Evolutionary conservation across 2,797 vertebrate genomes (phyloP).

Genomic region (Hippopotamyrus pictus): DNA sequence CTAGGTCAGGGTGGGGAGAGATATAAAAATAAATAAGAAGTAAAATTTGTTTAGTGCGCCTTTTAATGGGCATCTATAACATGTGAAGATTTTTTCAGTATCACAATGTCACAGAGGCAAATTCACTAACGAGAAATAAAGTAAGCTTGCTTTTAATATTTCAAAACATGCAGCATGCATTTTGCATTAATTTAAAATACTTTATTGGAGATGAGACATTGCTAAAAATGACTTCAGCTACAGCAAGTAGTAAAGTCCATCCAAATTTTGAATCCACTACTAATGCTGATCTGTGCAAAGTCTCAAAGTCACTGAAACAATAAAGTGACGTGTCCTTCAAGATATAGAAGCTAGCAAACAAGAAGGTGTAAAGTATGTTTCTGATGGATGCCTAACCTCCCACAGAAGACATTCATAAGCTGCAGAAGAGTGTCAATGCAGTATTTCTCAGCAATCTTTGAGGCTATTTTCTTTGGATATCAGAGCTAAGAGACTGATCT

Average conservation of each 20-base stretch:
- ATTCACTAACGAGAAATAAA: not conserved
- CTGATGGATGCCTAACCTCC: not conserved
- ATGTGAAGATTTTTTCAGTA: not conserved
- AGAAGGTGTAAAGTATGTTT: not conserved
- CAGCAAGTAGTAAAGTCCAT: not conserved
- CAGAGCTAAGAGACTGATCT: not conserved
- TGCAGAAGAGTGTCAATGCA: not conserved
- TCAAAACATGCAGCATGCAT: not conserved
- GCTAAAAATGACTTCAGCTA: not conserved
- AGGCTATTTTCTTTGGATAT: not conserved
- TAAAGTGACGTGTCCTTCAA: not conserved
- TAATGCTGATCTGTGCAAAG: not conserved
- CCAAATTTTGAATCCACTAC: not conserved
- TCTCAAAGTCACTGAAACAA: not conserved
- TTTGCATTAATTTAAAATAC: not conserved
- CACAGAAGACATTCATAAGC: not conserved
- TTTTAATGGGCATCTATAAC: not conserved
- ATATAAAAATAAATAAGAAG: constrained; percentile 1
- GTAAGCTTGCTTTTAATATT: not conserved
- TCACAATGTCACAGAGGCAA: not conserved
- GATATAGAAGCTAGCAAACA: not conserved
- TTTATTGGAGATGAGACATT: not conserved
- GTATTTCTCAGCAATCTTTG: not conserved
- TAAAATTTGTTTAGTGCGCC: not conserved
- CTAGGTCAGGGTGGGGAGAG: not conserved